Base-by-base conservation (phyloP, 2,888 invertebrate species). In the Orthonychiurus folsomi region DNA sequence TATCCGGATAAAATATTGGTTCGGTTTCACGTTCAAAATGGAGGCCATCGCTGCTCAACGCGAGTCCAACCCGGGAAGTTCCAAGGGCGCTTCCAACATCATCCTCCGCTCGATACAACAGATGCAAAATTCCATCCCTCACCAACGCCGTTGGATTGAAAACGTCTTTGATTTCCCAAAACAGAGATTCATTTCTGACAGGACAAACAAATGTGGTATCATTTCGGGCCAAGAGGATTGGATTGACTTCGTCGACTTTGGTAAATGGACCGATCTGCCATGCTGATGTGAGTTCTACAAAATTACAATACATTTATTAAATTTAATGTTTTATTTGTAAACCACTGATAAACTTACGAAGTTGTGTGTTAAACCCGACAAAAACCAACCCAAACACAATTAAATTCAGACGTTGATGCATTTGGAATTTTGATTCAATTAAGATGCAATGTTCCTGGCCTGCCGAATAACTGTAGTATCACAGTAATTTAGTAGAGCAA, bases 71-170 rank as follows among this genome's bases (percentile, higher is more conserved):
- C 28, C 70, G 56, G 2, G 70, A 70, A 2, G 70, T 70, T 24
- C 70, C 70, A 28, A 59, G 37, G 48, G 55, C 63, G 3, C 20
- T 48, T 3, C 70, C 70, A 2, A 63, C 65, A 12, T 28, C 53
- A 37, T 70, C 70, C 47, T 70, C 70, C 2, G 69, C 70, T 21
- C 70, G 61, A 52, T 70, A 70, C 2, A 70, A 50, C 1, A 70
- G 55, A 56, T 69, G 67, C 50, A 70, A 52, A 24, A 56, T 52
- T 1, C 64, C 66, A 20, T 66, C 60, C 50, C 48, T 58, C 1
- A 70, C 67, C 2, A 70, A 23, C 2, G 70, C 70, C 0, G 70
- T 65, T 1, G 70, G 70, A 54, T 70, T 70, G 58, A 70, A 70
- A 15, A 70, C 69, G 52, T 70, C 70, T 56, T 70, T 70, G 9